Percentiles rank a stretch among this genome's conserved stretches.
Evolutionary conservation across 2,113 vertebrate genomes (phyloP).

Genomic region (Nipponia nippon): DNA sequence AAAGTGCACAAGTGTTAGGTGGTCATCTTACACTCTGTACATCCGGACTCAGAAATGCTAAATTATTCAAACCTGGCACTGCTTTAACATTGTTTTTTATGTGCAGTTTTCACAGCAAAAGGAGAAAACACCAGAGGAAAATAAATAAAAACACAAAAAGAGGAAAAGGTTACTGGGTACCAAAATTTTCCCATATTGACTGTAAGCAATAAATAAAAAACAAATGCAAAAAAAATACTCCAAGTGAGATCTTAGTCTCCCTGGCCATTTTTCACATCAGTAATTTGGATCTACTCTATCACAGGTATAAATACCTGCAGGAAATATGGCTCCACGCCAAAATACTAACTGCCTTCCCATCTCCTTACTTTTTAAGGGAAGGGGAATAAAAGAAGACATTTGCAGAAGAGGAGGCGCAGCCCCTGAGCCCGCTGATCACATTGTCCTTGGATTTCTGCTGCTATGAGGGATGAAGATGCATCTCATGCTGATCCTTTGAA

Average conservation of each 20-base stretch:
- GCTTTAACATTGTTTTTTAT: accelerated
- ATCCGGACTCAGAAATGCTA: not conserved
- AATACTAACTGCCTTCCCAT: not conserved
- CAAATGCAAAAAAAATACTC: not conserved
- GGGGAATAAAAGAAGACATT: not conserved
- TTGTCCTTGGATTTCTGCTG: not conserved
- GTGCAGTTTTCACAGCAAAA: not conserved
- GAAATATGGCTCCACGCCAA: not conserved
- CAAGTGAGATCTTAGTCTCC: not conserved
- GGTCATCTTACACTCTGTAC: not conserved
- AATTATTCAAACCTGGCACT: not conserved
- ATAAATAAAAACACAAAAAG: not conserved
- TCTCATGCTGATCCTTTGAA: constrained; percentile 37
- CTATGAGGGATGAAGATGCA: not conserved
- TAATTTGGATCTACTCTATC: not conserved
- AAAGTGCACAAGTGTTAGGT: not conserved
- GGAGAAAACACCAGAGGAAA: not conserved
- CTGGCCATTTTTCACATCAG: not conserved
- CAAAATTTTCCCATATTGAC: not conserved
- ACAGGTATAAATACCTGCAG: not conserved
- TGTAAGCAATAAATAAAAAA: not conserved
- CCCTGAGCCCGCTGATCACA: not conserved
- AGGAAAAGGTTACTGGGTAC: not conserved
- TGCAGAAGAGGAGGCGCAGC: not conserved
- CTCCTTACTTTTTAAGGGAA: not conserved